These are phyloP conservation scores for Schizopygopsis pylzovi DNA, from an alignment of 2,797 vertebrate species.

Conservation along the genomic window DNA sequence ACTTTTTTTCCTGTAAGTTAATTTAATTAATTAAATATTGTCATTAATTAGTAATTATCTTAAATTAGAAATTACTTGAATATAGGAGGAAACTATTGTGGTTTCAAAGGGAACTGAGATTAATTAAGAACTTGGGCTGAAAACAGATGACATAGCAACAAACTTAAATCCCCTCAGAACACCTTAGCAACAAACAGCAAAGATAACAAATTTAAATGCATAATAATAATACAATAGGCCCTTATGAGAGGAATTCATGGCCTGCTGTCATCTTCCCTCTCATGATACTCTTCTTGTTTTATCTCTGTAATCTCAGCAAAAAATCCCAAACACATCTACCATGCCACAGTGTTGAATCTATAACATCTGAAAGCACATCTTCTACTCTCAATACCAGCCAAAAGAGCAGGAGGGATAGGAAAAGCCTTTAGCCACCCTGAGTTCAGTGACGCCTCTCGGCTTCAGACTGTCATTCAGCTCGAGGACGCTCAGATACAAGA, in stretches of 20 bases:
- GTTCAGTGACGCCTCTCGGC: slow-evolving; percentile 36
- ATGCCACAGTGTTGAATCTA: slow-evolving; percentile 1
- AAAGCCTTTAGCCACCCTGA: slow-evolving; percentile 45
- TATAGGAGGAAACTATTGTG: background rate
- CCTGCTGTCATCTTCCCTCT: background rate
- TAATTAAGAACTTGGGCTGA: background rate
- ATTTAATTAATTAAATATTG: background rate
- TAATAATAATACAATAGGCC: background rate
- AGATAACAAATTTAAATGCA: background rate
- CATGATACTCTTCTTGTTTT: background rate
- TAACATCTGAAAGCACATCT: slow-evolving; percentile 17
- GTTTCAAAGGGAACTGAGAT: background rate
- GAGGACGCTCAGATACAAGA: slow-evolving; percentile 60
- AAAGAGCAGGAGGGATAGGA: slow-evolving; percentile 32
- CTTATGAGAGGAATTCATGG: background rate
- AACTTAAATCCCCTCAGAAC: background rate
- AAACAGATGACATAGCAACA: background rate
- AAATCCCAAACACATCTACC: slow-evolving; percentile 52
- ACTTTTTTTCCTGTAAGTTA: background rate
- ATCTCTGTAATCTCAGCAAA: slow-evolving; percentile 44
- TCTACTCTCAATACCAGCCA: slow-evolving; percentile 10
- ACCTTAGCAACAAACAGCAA: background rate
- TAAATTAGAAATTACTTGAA: background rate
- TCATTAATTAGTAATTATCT: background rate
- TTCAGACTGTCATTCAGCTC: slow-evolving; percentile 60